phyloP scores from a whole-genome alignment of 2,888 invertebrate genomes.

The Anorthoa munda region DNA sequence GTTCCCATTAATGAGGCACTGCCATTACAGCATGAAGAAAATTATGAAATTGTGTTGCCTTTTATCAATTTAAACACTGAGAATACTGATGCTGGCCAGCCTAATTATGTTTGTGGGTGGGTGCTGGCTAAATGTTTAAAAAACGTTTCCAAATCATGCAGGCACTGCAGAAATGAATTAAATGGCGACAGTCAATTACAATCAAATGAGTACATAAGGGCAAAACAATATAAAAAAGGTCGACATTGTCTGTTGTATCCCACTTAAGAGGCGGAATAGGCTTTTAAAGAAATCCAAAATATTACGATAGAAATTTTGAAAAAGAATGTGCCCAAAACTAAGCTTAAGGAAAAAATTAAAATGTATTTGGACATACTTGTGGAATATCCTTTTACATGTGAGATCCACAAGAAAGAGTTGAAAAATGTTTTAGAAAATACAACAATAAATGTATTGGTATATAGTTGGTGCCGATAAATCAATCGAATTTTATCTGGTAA shows the following conservation, averaged over 20 bases:
- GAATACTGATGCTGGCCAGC: neutral
- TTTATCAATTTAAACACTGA: neutral
- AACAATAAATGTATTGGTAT: neutral
- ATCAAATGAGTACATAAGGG: conserved; percentile 5
- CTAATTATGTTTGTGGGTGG: conserved; percentile 28
- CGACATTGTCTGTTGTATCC: conserved; percentile 10
- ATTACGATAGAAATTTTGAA: neutral
- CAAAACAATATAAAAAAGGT: conserved; percentile 6
- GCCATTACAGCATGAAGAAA: neutral
- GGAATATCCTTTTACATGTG: conserved; percentile 4
- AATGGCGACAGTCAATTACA: neutral
- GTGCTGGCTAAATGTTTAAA: conserved; percentile 28
- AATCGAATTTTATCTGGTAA: conserved; percentile 5
- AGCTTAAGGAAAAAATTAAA: neutral
- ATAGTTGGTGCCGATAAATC: conserved; percentile 7
- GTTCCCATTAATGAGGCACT: neutral
- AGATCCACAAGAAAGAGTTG: neutral
- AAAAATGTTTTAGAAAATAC: conserved; percentile 4
- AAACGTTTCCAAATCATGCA: neutral
- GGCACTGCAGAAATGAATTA: neutral
- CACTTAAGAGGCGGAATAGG: neutral
- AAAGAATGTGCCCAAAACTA: conserved; percentile 7
- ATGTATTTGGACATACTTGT: conserved; percentile 8
- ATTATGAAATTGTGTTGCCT: conserved; percentile 2
- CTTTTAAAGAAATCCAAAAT: conserved; percentile 19